Evolutionary conservation across 2,113 vertebrate genomes (phyloP).

Genomic region (Crypturellus undulatus): DNA sequence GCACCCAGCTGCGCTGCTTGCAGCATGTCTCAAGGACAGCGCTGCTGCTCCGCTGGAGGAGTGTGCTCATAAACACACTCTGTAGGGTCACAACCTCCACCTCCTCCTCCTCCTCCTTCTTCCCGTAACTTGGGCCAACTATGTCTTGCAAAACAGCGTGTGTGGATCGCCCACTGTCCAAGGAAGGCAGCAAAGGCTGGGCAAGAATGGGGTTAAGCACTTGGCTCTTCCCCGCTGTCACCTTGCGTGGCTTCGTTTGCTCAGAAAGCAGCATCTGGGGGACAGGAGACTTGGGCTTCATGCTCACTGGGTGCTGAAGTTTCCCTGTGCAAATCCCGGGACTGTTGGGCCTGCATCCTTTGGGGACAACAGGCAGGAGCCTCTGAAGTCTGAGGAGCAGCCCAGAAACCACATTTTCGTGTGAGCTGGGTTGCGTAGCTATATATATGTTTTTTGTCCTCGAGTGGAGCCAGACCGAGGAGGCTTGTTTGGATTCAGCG

Average conservation of each 20-base stretch:
- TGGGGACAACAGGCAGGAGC: not conserved
- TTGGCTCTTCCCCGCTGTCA: not conserved
- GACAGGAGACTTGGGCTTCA: not conserved
- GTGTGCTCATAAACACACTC: conserved; percentile 44
- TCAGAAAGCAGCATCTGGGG: not conserved
- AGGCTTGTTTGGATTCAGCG: not conserved
- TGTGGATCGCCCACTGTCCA: not conserved
- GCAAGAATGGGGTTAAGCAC: not conserved
- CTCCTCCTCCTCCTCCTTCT: conserved; percentile 18
- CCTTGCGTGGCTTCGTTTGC: not conserved
- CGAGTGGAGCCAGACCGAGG: not conserved
- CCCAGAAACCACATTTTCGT: not conserved
- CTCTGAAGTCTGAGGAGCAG: not conserved
- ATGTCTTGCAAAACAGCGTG: not conserved
- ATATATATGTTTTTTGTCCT: not conserved
- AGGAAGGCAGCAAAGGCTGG: not conserved
- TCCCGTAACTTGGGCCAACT: conserved; percentile 45
- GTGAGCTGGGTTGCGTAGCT: not conserved
- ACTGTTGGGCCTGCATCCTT: fast-evolving
- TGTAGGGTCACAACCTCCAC: conserved; percentile 51
- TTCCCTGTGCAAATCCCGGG: fast-evolving
- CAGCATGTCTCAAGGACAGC: not conserved
- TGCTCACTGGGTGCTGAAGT: not conserved
- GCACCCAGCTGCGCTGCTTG: not conserved
- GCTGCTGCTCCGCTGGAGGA: not conserved